phyloP scores from a whole-genome alignment of 2,113 vertebrate species.

The Genyomyrus donnyi region DNA sequence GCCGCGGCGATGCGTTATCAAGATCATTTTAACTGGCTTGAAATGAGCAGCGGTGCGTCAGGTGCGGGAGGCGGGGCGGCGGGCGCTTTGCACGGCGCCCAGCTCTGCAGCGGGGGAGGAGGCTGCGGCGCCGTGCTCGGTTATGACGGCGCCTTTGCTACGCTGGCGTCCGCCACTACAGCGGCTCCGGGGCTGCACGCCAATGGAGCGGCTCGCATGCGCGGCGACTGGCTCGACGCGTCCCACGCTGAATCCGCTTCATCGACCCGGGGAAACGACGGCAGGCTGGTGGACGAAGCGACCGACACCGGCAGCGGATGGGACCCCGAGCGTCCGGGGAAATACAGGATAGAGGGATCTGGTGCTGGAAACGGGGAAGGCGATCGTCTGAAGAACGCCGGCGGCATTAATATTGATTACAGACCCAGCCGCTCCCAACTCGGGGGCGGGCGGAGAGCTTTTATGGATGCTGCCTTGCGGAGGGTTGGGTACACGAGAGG shows the following conservation, averaged over 20 bases:
- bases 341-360: conserved; percentile 16
- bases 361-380: conserved; percentile 20
- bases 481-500: conserved; percentile 20
- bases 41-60: conserved; percentile 38
- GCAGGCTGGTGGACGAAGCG: neutral
- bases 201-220: conserved; percentile 23
- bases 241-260: neutral
- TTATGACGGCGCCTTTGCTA: conserved; percentile 29
- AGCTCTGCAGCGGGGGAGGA: conserved; percentile 29
- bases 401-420: conserved; percentile 31
- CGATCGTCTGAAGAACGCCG: conserved; percentile 11
- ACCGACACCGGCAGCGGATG: conserved; percentile 21
- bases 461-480: conserved; percentile 28
- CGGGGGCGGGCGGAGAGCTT: conserved; percentile 25
- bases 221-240: conserved; percentile 23
- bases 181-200: conserved; percentile 23
- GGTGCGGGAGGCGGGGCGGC: conserved; percentile 30
- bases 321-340: conserved; percentile 19
- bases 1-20: conserved; percentile 38
- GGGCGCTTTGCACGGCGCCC: conserved; percentile 30
- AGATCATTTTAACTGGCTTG: conserved; percentile 31
- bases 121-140: conserved; percentile 27
- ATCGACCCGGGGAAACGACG: neutral
- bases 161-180: conserved; percentile 29
- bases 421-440: conserved; percentile 18